Base-by-base conservation (phyloP, 2,888 invertebrate species). In the Athrips mouffetella region DNA sequence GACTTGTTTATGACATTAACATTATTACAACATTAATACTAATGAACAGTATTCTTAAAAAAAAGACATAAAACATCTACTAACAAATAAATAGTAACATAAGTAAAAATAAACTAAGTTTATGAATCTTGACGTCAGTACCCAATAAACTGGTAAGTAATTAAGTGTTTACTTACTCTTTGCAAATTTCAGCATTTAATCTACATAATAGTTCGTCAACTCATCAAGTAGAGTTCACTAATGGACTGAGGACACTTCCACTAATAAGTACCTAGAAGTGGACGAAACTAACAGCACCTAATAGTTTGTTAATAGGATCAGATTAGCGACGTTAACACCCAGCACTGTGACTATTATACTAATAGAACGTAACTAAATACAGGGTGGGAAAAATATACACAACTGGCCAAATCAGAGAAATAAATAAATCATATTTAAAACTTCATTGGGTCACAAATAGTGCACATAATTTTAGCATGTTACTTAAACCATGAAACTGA, bases 291-390 rank as follows among this genome's bases (percentile, higher is more conserved):
- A 18, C 37, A 37, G n/a, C n/a, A n/a, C n/a, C n/a, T n/a, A n/a
- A n/a, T n/a, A n/a, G n/a, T n/a, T 11, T 18, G 37, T 37, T 37
- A 37, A 37, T 20, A 21, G 18, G 37, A 37, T 37, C 21, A 37
- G 37, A 37, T 37, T 37, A 37, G 42, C 29, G 15, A 29, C 27
- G 13, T 35, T 42, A 18, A 42, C 42, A 42, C 29, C 29, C 42
- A 29, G 42, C 42, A 27, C 30, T 42, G 42, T 42, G 16, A 40
- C 25, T 25, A 40, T 25, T 16, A 25, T 15, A 11, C 40, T 40
- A 40, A 42, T 29, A 18, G 42, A 42, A 25, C 30, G 30, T 37
- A 21, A 21, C 37, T 37, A 37, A 37, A 37, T 21, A n/a, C 27
- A 10, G n/a, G n/a, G n/a, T n/a, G n/a, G n/a, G n/a, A n/a, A n/a